Base-by-base conservation (phyloP, 2,797 vertebrate genomes). In the Percopsis omiscomaycus region DNA sequence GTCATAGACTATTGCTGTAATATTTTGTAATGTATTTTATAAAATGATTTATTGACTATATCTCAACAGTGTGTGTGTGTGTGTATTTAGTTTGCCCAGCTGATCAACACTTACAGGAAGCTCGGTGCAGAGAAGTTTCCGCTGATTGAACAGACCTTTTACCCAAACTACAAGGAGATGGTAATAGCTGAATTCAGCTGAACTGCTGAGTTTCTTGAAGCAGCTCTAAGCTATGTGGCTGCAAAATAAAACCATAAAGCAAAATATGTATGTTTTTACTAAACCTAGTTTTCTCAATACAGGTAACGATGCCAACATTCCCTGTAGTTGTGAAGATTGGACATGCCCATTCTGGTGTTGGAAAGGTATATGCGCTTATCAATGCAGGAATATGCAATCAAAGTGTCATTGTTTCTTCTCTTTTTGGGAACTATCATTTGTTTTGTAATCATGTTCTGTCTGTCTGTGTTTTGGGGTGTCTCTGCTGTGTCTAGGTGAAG, bases 141-240 rank as follows among this genome's bases (percentile, higher is more conserved):
- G 49, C 89, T 99, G 49, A 98, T 99, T 37, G 96, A 98, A 71
- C 98, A 99, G 82, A 97, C 95, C 0, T 99, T 95, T 88, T 99
- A 99, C 63, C 96, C 98, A 5, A 98, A 98, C 88, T 96, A 99
- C 88, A 98, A 96, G 84, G 98, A 98, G 88, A 99, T 99, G 98
- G 98, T 99, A 91, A 61, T 94, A 89, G 64, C 1, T 9, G 37
- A 37, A 37, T 37, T 6, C 9, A 6, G 37, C 37, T 6, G 37
- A 37, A 37, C 37, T 9, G 1, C 6, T 37, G 37, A 37, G 37
- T 9, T 37, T 37, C 37, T 37, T 37, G 37, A 37, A 22, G 22
- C 22, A 22, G 22, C 22, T 22, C 22, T 22, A 22, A 22, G 22
- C 22, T 22, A 22, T 22, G 22, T 22, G 22, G 22, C 22, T 22